These are phyloP conservation scores for Tenthredo amoena DNA, from an alignment of 2,888 invertebrate genomes.

Conservation along the genomic window DNA sequence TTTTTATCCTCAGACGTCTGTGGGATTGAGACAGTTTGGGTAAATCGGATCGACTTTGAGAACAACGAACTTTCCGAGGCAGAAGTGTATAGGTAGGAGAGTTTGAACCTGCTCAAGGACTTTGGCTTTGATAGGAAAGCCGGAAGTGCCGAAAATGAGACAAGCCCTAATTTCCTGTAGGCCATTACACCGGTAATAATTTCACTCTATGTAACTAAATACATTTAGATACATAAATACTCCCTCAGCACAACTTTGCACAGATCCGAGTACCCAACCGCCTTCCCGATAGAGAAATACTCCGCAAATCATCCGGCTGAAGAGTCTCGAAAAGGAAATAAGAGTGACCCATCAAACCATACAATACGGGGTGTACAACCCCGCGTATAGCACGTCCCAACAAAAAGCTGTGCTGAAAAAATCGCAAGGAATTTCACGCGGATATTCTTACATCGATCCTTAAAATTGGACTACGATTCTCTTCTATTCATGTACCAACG, in stretches of 20 bases:
- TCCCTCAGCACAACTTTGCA: background rate
- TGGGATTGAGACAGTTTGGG: slow-evolving; percentile 2
- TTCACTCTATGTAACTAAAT: background rate
- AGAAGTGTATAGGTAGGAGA: too few relatives aligned
- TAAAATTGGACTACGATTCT: background rate
- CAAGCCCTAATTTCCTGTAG: slow-evolving; percentile 33
- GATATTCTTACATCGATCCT: background rate
- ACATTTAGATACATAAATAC: background rate
- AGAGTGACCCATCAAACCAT: background rate
- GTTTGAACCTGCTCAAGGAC: background rate
- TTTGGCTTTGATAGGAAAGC: background rate
- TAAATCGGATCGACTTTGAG: slow-evolving; percentile 9
- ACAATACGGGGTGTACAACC: background rate
- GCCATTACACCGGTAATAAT: background rate
- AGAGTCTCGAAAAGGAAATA: background rate
- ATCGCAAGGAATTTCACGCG: background rate
- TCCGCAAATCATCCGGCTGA: background rate
- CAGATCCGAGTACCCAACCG: background rate
- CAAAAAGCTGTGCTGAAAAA: background rate
- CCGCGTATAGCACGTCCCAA: background rate
- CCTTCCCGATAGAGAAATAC: background rate
- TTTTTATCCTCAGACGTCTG: background rate
- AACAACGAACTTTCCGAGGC: background rate
- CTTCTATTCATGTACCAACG: background rate
- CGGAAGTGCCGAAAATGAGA: slow-evolving; percentile 37